Base-by-base conservation (phyloP, 2,113 vertebrate genomes). In the Sylvietta virens region DNA sequence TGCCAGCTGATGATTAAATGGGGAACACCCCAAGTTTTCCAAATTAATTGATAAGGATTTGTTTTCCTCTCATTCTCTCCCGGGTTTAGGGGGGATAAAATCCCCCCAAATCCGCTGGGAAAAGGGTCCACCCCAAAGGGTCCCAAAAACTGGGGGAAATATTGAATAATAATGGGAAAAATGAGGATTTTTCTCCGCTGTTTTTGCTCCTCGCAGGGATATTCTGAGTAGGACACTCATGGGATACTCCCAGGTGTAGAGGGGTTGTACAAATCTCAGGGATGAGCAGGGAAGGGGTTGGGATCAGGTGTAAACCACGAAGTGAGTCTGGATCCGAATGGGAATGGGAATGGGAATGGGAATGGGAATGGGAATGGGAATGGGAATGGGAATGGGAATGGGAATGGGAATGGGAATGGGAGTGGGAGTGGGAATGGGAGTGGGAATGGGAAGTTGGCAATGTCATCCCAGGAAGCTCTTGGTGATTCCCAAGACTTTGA, bases 221-320 rank as follows among this genome's bases (percentile, higher is more conserved):
- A 3, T 53, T 30, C 30, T 0, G 2, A 21, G 33, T 39, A 8
- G 64, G 30, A 31, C 10, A 0, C 78, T 60, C 1, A 0, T 3
- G 0, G 3, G 20, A 58, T 81, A 18, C 12, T 26, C 45, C 16
- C 4, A 17, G 3, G 9, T 37, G 79, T 4, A 9, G 84, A 30
- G 40, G 27, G 39, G 27, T 26, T 21, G 45, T 13, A 10, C 9
- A 21, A 2, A 57, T 15, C 14, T 23, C 53, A 23, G 54, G 44
- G 45, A 16, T 53, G 73, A 39, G 42, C 3, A 1, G 40, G 51
- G 61, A 71, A 21, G 42, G 47, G 27, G 23, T 2, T 35, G 72
- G 20, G 60, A 5, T 58, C 10, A 3, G 56, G 15, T 7, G 35
- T 20, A 80, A 86, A 6, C 0, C 2, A 20, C 37, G 3, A 16